Conservation (phyloP, 1,140 invertebrate genomes). For the Drosophila sulfurigaster region DNA sequence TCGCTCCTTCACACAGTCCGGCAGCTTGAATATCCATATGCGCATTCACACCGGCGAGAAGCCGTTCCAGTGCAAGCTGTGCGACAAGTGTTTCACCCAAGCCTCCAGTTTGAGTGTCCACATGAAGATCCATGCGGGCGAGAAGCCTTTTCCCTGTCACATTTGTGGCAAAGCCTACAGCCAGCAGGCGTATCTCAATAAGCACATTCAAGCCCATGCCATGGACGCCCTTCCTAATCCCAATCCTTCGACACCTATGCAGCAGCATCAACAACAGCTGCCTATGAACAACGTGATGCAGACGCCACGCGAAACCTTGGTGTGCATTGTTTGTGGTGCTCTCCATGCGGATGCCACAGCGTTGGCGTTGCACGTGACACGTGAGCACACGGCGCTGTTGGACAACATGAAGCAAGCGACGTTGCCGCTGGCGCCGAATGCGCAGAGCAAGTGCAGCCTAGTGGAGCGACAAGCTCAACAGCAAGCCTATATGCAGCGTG, state of each 20-base stretch:
- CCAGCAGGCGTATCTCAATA: slow-evolving; percentile 83
- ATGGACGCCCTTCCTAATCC: slow-evolving; percentile 27
- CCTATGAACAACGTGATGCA: slow-evolving; percentile 8
- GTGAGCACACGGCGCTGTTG: slow-evolving; percentile 70
- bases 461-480: slow-evolving; percentile 60
- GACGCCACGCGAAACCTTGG: slow-evolving; percentile 61
- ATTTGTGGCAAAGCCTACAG: slow-evolving; percentile 84
- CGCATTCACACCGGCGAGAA: slow-evolving; percentile 88
- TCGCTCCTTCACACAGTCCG: slow-evolving; percentile 89
- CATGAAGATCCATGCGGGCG: slow-evolving; percentile 87
- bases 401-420: slow-evolving; percentile 66
- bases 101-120: slow-evolving; percentile 87
- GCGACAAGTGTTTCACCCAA: slow-evolving; percentile 88
- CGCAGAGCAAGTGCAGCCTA: slow-evolving; percentile 50
- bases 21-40: slow-evolving; percentile 91
- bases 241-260: not conserved
- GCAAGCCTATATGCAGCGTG: slow-evolving; percentile 67
- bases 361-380: slow-evolving; percentile 73
- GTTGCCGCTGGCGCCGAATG: not conserved
- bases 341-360: slow-evolving; percentile 75
- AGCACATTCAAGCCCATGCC: slow-evolving; percentile 77
- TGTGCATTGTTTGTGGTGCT: slow-evolving; percentile 78
- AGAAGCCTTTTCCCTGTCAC: slow-evolving; percentile 81
- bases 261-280: not conserved
- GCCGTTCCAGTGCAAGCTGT: slow-evolving; percentile 87